These are phyloP conservation scores for Microtus pennsylvanicus DNA, from an alignment of 2,113 vertebrate species.

Conservation along the genomic window DNA sequence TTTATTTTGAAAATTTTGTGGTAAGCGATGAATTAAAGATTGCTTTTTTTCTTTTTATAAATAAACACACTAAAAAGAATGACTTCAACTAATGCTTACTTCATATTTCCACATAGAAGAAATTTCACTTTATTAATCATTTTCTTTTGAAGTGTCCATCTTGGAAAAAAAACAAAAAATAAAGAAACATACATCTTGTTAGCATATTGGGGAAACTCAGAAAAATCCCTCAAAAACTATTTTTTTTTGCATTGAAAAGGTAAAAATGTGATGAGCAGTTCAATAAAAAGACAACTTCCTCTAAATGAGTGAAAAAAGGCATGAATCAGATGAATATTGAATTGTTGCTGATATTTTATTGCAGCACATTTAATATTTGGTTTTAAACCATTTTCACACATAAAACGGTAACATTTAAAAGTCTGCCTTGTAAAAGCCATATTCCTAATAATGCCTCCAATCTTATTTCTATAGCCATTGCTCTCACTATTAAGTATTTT, in stretches of 20 bases:
- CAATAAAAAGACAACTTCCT: neutral
- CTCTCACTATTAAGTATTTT: neutral
- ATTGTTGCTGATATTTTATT: neutral
- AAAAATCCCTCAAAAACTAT: neutral
- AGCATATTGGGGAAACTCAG: neutral
- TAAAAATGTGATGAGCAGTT: neutral
- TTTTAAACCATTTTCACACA: slow-evolving; percentile 27
- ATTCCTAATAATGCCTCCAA: neutral
- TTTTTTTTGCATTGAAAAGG: neutral
- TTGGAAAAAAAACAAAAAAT: neutral
- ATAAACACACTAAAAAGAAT: neutral
- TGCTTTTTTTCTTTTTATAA: slow-evolving; percentile 26
- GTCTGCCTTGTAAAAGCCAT: neutral
- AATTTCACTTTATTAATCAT: neutral
- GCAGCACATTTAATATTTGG: neutral
- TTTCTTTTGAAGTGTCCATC: slow-evolving; percentile 2
- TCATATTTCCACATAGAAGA: neutral
- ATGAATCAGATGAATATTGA: neutral
- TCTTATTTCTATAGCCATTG: neutral
- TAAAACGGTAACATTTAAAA: neutral
- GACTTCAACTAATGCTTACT: neutral
- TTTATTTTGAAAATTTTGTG: neutral
- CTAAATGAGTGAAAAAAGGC: slow-evolving; percentile 26
- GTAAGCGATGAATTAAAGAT: neutral
- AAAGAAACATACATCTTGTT: neutral